phyloP scores from a whole-genome alignment of 2,888 invertebrate genomes.

The Bellardia bayeri region DNA sequence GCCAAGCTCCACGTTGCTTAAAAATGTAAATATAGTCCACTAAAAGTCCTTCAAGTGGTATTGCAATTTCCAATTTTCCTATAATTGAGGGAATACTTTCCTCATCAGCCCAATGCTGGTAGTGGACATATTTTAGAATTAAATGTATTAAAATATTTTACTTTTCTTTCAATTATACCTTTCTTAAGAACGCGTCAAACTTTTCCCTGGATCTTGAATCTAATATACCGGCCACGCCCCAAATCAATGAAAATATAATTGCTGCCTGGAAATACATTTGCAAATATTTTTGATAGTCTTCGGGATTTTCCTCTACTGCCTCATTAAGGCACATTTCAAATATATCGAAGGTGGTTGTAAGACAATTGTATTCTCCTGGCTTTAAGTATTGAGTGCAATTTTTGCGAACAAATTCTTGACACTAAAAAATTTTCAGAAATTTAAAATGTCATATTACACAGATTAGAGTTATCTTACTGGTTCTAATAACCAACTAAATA shows the following conservation, averaged over 20 bases:
- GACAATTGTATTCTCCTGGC: conserved; percentile 90
- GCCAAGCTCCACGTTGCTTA: conserved; percentile 94
- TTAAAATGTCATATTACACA: not conserved
- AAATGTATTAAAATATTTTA: not conserved
- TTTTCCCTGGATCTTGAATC: conserved; percentile 89
- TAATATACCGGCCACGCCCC: conserved; percentile 94
- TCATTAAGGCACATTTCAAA: conserved; percentile 91
- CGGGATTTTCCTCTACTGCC: conserved; percentile 87
- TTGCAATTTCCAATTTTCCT: conserved; percentile 89
- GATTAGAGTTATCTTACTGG: conserved; percentile 84
- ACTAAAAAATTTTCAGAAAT: conserved; percentile 73
- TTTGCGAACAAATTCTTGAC: conserved; percentile 88
- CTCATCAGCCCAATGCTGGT: conserved; percentile 71
- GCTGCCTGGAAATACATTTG: conserved; percentile 91
- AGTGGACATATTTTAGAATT: not conserved
- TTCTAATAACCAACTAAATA: conserved; percentile 92
- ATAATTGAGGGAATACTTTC: conserved; percentile 85
- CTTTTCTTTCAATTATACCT: conserved; percentile 74
- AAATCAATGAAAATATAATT: conserved; percentile 90
- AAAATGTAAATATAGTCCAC: conserved; percentile 93
- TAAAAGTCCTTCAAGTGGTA: conserved; percentile 91
- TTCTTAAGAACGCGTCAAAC: conserved; percentile 88
- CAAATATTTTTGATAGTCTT: conserved; percentile 89
- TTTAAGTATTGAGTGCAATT: conserved; percentile 87
- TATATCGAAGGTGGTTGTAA: conserved; percentile 89